These are phyloP conservation scores for Trichomalopsis sarcophagae DNA, from an alignment of 1,140 invertebrate species.

Conservation along the genomic window DNA sequence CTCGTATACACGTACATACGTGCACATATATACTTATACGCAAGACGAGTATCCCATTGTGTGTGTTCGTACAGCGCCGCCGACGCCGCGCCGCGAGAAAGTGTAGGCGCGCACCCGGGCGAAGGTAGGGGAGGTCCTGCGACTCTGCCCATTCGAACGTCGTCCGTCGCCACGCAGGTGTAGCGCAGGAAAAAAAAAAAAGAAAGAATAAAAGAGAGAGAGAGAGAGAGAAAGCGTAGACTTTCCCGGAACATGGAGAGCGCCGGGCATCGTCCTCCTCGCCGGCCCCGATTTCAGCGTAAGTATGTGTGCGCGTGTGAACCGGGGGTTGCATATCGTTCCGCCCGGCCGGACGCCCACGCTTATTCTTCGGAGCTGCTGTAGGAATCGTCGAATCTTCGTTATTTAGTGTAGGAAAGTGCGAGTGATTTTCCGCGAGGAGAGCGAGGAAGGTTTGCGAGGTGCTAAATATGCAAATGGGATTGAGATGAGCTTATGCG, in stretches of 20 bases:
- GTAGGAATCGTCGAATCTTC: too few relatives aligned
- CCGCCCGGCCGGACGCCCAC: too few relatives aligned
- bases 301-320: slow-evolving; percentile 6
- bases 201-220: not conserved
- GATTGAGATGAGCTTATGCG: not conserved
- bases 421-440: not conserved
- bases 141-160: not conserved
- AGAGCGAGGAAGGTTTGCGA: not conserved
- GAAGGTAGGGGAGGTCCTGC: not conserved
- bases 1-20: not conserved
- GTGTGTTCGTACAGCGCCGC: not conserved
- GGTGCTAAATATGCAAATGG: not conserved
- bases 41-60: not conserved
- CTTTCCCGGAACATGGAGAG: slow-evolving; percentile 17
- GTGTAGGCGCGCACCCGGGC: slow-evolving; percentile 22
- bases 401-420: not conserved
- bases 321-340: not conserved
- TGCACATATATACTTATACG: too few relatives aligned
- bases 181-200: not conserved
- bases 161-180: not conserved
- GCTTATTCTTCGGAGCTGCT: too few relatives aligned
- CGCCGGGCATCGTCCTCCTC: not conserved
- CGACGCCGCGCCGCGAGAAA: not conserved
- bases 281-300: slow-evolving; percentile 27
- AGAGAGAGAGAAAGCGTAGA: not conserved